Conservation (phyloP, 2,113 vertebrate species). For the Phalacrocorax aristotelis region DNA sequence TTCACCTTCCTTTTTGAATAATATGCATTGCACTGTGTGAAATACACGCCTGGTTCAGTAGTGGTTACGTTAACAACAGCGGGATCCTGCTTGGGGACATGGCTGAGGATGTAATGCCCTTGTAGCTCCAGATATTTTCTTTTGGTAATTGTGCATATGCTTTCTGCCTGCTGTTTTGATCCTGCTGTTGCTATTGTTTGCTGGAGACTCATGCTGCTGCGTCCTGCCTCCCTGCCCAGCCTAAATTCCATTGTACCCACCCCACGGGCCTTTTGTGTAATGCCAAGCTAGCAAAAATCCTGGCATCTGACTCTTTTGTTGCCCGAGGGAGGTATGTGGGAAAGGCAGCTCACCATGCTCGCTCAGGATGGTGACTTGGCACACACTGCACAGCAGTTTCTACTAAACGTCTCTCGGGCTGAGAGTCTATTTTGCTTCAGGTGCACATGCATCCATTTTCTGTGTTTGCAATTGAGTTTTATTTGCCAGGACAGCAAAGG, state of each 20-base stretch:
- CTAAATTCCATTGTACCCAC: conserved; percentile 61
- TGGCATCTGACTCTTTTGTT: conserved; percentile 41
- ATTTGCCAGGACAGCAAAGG: background rate
- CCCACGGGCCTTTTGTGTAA: conserved; percentile 49
- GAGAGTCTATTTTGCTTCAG: conserved; percentile 15
- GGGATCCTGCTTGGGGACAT: background rate
- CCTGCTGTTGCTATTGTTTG: conserved; percentile 63
- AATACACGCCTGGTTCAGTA: background rate
- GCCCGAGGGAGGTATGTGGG: conserved; percentile 54
- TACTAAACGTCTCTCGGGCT: background rate
- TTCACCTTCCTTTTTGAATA: conserved; percentile 10
- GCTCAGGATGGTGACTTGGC: conserved; percentile 9
- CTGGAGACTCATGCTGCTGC: conserved; percentile 49
- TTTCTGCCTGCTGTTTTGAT: conserved; percentile 63
- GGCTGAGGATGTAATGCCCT: background rate
- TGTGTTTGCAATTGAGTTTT: background rate
- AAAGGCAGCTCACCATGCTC: conserved; percentile 38
- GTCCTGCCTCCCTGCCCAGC: conserved; percentile 50
- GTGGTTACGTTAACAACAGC: background rate
- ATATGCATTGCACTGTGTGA: background rate
- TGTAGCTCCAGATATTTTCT: conserved; percentile 12
- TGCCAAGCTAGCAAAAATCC: conserved; percentile 50
- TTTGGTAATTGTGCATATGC: conserved; percentile 16
- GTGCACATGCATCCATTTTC: background rate
- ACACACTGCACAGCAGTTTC: background rate